Percentiles rank a stretch among this genome's conserved stretches.
These are phyloP conservation scores for Carlito syrichta DNA, from an alignment of 2,113 vertebrate genomes.

Conservation along the genomic window DNA sequence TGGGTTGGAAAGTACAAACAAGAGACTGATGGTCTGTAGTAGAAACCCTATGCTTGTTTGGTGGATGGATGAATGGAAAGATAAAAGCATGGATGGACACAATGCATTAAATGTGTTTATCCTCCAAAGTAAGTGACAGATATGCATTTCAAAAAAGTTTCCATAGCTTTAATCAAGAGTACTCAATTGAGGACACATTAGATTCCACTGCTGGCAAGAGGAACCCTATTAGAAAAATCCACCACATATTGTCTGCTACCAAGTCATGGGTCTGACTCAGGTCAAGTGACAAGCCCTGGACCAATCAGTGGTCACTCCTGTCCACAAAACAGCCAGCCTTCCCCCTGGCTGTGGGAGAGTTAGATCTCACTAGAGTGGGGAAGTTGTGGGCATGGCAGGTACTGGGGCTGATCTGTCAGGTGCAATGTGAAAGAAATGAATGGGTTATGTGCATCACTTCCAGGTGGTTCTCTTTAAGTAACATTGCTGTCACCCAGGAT, in stretches of 20 bases:
- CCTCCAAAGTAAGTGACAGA: neutral
- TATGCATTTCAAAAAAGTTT: neutral
- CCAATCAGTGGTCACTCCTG: neutral
- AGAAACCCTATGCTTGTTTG: neutral
- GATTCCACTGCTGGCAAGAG: conserved; percentile 21
- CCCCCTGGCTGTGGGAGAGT: neutral
- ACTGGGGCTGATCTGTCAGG: neutral
- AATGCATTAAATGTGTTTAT: neutral
- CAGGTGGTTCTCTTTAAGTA: conserved; percentile 1
- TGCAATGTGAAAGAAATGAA: neutral
- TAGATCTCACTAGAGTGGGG: neutral
- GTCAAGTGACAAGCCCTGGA: neutral
- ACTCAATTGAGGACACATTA: neutral
- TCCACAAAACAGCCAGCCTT: neutral
- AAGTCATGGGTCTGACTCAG: neutral
- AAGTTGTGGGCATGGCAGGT: neutral
- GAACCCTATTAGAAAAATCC: conserved; percentile 7
- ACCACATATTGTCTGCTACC: neutral
- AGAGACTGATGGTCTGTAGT: neutral
- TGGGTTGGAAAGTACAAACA: conserved; percentile 1
- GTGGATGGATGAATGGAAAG: neutral
- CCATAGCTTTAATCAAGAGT: conserved; percentile 12
- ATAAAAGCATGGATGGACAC: neutral
- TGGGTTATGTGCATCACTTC: neutral
- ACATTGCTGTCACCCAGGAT: neutral